Evolutionary conservation across 2,113 vertebrate genomes (phyloP).

Genomic region (Sphaerodactylus townsendi): DNA sequence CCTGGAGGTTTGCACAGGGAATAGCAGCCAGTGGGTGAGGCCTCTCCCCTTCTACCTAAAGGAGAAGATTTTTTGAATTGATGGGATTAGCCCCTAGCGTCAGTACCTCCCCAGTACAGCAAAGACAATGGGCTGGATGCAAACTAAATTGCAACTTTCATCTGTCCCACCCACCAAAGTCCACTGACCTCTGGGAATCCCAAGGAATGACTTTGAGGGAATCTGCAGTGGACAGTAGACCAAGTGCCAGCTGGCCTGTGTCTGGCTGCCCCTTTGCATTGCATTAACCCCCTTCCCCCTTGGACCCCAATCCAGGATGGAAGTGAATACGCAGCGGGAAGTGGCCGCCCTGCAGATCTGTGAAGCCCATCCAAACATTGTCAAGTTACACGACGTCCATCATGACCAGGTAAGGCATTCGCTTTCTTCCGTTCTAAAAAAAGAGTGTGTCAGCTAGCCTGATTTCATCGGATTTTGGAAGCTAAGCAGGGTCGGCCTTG

Average conservation of each 20-base stretch:
- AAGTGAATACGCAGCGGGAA: constrained; percentile 86
- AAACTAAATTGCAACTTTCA: too few species aligned
- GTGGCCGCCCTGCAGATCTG: constrained; percentile 87
- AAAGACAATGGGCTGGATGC: neutral
- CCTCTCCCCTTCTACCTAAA: neutral
- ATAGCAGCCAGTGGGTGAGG: neutral
- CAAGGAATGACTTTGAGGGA: too few species aligned
- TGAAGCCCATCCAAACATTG: constrained; percentile 87
- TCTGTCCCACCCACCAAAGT: too few species aligned
- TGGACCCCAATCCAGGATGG: constrained; percentile 75
- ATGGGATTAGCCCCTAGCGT: neutral
- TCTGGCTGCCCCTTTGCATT: neutral
- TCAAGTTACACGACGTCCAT: constrained; percentile 85
- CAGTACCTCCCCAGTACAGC: neutral
- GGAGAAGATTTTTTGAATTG: neutral
- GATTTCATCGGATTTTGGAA: too few species aligned
- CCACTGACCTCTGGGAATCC: too few species aligned
- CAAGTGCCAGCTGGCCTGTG: too few species aligned
- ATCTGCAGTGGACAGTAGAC: too few species aligned
- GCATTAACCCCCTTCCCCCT: rapidly evolving
- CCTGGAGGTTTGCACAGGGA: neutral
- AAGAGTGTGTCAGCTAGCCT: too few species aligned
- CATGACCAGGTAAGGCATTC: constrained; percentile 83
- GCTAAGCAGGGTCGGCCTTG: too few species aligned
- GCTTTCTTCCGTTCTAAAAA: too few species aligned